Conservation (phyloP, 2,888 invertebrate species). For the Drosophila maculinotata region DNA sequence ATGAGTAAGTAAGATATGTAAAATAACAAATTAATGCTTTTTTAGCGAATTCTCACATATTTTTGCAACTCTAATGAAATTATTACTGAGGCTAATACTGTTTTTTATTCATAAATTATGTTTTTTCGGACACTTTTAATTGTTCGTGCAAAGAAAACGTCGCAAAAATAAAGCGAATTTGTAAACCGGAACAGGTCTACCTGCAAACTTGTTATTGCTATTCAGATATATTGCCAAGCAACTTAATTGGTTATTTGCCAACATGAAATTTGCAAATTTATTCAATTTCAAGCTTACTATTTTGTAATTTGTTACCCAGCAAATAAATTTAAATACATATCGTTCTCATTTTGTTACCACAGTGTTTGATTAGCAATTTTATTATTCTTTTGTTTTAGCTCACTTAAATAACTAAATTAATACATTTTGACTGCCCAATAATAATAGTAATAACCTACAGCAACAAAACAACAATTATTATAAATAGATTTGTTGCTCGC, state of each 20-base stretch:
- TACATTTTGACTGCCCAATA: constrained; percentile 53
- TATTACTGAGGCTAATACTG: too few relatives aligned
- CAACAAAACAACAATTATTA: constrained; percentile 24
- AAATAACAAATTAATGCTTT: too few relatives aligned
- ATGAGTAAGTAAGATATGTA: too few relatives aligned
- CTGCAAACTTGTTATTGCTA: background rate
- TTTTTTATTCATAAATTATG: background rate
- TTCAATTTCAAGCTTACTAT: too few relatives aligned
- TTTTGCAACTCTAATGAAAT: too few relatives aligned
- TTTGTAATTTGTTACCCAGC: background rate
- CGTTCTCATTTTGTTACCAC: constrained; percentile 10
- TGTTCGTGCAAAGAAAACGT: background rate
- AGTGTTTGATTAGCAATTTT: constrained; percentile 46
- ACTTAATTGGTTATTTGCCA: background rate
- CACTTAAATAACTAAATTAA: constrained; percentile 66
- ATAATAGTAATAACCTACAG: constrained; percentile 10
- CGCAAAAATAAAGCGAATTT: background rate
- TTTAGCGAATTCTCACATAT: too few relatives aligned
- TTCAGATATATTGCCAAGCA: background rate
- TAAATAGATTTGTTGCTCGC: constrained; percentile 31
- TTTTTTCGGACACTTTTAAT: background rate
- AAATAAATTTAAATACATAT: constrained; percentile 1
- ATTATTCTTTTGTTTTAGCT: constrained; percentile 43
- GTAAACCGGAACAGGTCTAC: background rate
- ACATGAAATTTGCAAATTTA: too few relatives aligned